phyloP scores from a whole-genome alignment of 2,888 invertebrate genomes.

The Meliscaeva auricollis region DNA sequence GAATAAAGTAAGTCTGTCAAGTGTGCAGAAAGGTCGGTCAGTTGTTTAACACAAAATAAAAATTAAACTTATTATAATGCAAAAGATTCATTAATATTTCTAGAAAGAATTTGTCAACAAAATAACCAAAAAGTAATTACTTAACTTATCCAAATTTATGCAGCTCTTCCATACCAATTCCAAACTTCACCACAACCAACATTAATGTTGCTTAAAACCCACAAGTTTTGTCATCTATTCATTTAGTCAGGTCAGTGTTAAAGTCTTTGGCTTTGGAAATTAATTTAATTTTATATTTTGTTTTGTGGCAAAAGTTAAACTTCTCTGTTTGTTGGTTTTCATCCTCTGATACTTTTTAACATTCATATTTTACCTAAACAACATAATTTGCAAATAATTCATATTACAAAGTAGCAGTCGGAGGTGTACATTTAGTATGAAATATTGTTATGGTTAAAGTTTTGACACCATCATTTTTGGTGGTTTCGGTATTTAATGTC shows the following conservation, averaged over 20 bases:
- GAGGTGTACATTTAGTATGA: not conserved
- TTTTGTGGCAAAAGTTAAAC: slow-evolving; percentile 4
- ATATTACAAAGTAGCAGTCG: not conserved
- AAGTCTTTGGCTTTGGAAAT: not conserved
- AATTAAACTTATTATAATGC: not conserved
- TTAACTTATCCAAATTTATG: too few species aligned
- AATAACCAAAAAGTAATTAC: not conserved
- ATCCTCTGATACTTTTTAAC: not conserved
- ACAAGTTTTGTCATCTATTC: not conserved
- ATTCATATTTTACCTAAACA: not conserved
- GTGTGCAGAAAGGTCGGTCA: not conserved
- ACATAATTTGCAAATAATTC: not conserved
- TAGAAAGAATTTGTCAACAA: not conserved
- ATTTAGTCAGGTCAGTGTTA: slow-evolving; percentile 11
- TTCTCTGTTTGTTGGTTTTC: not conserved
- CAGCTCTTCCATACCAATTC: too few species aligned
- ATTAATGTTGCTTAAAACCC: not conserved
- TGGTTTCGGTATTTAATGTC: not conserved
- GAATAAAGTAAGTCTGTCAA: too few species aligned
- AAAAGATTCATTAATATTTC: not conserved
- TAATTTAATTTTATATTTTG: slow-evolving; percentile 1
- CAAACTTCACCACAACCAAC: not conserved
- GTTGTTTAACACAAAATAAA: not conserved
- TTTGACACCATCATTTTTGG: not conserved
- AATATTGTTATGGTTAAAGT: slow-evolving; percentile 5